Evolutionary conservation across 2,113 vertebrate species (phyloP), one percentile per base, ranked within the genome.

Genomic region (Actenoides hombroni): DNA sequence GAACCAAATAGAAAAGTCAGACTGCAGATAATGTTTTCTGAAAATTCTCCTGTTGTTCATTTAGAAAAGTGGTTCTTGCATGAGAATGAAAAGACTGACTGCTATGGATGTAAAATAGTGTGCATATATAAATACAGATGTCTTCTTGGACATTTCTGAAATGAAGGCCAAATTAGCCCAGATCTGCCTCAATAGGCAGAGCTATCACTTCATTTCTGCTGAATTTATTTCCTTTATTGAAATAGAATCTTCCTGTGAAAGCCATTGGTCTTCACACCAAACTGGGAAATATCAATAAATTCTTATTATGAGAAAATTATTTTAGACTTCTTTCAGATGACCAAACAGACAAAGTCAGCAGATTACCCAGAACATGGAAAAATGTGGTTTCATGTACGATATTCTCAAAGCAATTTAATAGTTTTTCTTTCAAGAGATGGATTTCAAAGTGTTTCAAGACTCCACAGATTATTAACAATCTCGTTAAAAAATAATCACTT

Each of bases 131-230:
- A 94, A 94, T 94, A 88, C 83, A 81, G 87, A 94, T 92, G 82
- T 94, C 82, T 84, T 91, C 74, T 67, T 90, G 93, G 75, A 59
- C 82, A 85, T 79, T 95, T 95, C 65, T 92, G 54, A 95, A 94
- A 87, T 65, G n/a, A 88, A 94, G 82, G 49, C 19, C 87, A 90
- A 87, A 80, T 93, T 77, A 91, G 44, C 51, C 49, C 63, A 90
- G 31, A 68, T 92, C 40, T 82, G 69, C 29, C 70, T 91, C 81
- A 85, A 76, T 0, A 89, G 57, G 8, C 26, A 94, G 57, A 73
- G 24, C 31, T 90, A 61, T 76, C 65, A 21, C 59, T 83, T 88
- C 23, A 25, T 67, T 89, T 90, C 75, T 85, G 48, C 8, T 39
- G 35, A 49, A 54, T 49, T 20, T 70, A 23, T 59, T 87, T 92